These are phyloP conservation scores for Cotesia vestalis DNA, from an alignment of 1,140 invertebrate genomes.

Conservation along the genomic window DNA sequence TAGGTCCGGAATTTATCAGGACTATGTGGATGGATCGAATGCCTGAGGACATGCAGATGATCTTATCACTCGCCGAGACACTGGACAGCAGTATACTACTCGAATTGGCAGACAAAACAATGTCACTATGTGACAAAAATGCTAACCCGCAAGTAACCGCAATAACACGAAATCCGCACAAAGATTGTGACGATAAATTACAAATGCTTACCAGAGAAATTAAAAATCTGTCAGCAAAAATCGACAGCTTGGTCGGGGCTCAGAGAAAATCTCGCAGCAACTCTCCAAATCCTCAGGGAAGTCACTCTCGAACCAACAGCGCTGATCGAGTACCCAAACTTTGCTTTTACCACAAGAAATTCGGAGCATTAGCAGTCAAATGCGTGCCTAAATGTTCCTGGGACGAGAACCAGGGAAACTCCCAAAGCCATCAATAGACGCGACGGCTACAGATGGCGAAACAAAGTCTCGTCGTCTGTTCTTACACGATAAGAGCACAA, in stretches of 20 bases:
- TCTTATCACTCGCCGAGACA: not conserved
- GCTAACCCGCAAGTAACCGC: not conserved
- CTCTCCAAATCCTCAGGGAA: not conserved
- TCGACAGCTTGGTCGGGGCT: not conserved
- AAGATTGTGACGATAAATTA: not conserved
- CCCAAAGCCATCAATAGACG: not conserved
- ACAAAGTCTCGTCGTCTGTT: not conserved
- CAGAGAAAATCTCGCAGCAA: not conserved
- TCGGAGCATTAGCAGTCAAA: not conserved
- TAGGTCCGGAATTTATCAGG: not conserved
- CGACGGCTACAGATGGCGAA: not conserved
- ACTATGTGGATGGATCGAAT: conserved; percentile 21
- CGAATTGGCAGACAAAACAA: conserved; percentile 2
- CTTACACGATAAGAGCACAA: not conserved
- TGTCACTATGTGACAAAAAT: not conserved
- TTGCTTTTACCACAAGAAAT: conserved; percentile 38
- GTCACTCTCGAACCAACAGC: conserved; percentile 25
- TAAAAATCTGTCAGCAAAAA: not conserved
- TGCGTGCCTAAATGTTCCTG: not conserved
- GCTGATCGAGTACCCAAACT: conserved; percentile 44
- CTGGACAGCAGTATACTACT: not conserved
- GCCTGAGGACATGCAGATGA: conserved; percentile 1
- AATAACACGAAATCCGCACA: not conserved
- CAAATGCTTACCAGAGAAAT: not conserved
- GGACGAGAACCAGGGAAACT: not conserved